Base-by-base conservation (phyloP, 2,888 invertebrate genomes). In the Drosophila stalkeri region DNA sequence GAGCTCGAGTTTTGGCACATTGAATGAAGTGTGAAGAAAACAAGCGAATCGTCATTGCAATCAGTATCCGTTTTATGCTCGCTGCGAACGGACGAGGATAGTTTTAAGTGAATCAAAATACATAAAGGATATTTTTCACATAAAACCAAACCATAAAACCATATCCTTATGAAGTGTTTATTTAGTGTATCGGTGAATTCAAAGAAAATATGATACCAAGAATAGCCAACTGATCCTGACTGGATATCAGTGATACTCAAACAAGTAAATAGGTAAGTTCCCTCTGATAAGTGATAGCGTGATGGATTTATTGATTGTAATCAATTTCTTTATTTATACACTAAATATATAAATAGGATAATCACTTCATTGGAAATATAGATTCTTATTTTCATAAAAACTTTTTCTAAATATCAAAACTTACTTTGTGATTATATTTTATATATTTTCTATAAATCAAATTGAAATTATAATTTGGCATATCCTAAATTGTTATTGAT, bases 61-160 rank as follows among this genome's bases (percentile, higher is more conserved):
- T 89, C 80, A 89, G 88, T 89, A 88, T 84, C 80, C 78, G 81
- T 75, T 84, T 86, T 84, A 80, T 81, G 77, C 60, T 81, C 81
- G 77, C 57, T 65, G 77, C 66, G 82, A 80, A 57, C 79, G 77
- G 77, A 59, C 47, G 35, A 65, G 35, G 44, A 61, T 77, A 63
- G 47, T 52, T 1, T 14, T n/a, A 11, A 41, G 16, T 35, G 33
- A n/a, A 43, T 31, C 33, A 41, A 49, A 46, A 16, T 23, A 56
- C 1, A 46, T 11, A n/a, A 18, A 33, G 23, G 20, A 57, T 39
- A n/a, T 37, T n/a, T 11, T 33, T 35, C 14, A 35, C 23, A 12
- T 18, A 23, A 43, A 35, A 4, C 18, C n/a, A 14, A 35, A 14
- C 8, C 27, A 27, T 5, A 27, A 6, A 8, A 41, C n/a, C 16